Conservation (phyloP, 2,888 invertebrate species). For the Ectropis crepuscularia region DNA sequence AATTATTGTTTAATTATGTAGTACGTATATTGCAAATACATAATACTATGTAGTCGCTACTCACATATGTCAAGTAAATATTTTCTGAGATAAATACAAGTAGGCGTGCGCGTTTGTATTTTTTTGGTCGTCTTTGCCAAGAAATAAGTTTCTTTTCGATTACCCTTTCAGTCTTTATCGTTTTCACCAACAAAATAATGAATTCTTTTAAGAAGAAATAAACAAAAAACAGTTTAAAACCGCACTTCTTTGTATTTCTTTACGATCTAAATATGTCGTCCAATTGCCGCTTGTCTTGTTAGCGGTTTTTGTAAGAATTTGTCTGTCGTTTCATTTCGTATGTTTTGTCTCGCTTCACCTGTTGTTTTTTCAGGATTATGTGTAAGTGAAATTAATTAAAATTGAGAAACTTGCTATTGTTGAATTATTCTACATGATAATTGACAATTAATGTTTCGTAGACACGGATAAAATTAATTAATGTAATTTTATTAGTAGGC, state of each 20-base stretch:
- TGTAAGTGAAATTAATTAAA: background rate
- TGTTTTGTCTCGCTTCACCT: background rate
- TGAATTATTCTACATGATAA: too few relatives aligned
- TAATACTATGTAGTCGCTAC: background rate
- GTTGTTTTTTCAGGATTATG: constrained; percentile 8
- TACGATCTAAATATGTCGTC: constrained; percentile 15
- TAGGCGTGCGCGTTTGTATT: background rate
- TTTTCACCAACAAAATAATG: background rate
- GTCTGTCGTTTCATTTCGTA: background rate
- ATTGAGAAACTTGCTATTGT: too few relatives aligned
- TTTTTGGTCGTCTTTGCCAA: constrained; percentile 8
- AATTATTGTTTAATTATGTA: constrained; percentile 2
- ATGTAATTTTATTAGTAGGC: too few relatives aligned
- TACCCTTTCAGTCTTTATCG: constrained; percentile 5
- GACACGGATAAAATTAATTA: too few relatives aligned
- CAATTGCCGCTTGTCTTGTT: constrained; percentile 9
- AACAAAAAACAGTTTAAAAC: constrained; percentile 4
- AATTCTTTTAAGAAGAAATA: constrained; percentile 9
- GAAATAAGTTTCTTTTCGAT: background rate
- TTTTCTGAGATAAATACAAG: background rate
- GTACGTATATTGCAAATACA: background rate
- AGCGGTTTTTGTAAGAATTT: constrained; percentile 6
- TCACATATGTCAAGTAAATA: background rate
- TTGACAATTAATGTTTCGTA: too few relatives aligned
- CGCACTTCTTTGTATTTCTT: constrained; percentile 1